These are phyloP conservation scores for Drosophila erecta DNA, from an alignment of 1,140 invertebrate genomes.

Conservation along the genomic window DNA sequence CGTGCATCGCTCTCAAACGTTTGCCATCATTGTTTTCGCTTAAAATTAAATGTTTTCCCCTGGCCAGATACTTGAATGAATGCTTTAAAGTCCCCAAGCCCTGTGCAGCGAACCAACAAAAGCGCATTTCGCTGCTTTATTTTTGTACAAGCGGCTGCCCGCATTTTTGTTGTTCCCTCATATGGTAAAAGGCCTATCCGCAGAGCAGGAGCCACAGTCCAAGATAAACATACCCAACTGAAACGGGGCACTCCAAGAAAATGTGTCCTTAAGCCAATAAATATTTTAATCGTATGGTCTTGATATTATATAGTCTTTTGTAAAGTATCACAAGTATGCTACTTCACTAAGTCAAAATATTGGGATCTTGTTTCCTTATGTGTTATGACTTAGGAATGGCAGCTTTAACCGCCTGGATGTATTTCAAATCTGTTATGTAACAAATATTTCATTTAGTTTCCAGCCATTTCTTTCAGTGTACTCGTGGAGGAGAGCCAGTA, in stretches of 20 bases:
- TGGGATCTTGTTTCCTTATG: no score
- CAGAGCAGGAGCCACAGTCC: conserved; percentile 33
- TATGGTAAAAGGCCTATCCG: conserved; percentile 68
- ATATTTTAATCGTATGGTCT: not conserved
- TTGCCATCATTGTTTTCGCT: conserved; percentile 61
- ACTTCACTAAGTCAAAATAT: no score
- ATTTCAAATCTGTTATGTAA: no score
- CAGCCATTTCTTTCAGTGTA: not conserved
- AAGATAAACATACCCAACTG: conserved; percentile 70
- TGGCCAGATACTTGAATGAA: conserved; percentile 42
- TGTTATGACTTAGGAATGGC: no score
- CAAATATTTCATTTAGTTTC: no score
- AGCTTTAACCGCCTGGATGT: no score
- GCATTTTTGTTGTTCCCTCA: conserved; percentile 73
- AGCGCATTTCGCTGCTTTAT: conserved; percentile 62
- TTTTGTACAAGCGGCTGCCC: conserved; percentile 60
- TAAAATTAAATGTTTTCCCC: conserved; percentile 72
- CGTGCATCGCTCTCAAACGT: conserved; percentile 27
- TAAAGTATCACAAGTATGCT: no score
- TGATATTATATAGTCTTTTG: no score
- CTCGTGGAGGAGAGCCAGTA: conserved; percentile 4
- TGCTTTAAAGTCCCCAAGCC: conserved; percentile 51
- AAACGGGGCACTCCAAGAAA: conserved; percentile 13
- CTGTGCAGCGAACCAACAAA: conserved; percentile 28
- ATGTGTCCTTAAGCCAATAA: not conserved